These are phyloP conservation scores for Eretmochelys imbricata DNA, from an alignment of 2,113 vertebrate genomes.

Conservation along the genomic window DNA sequence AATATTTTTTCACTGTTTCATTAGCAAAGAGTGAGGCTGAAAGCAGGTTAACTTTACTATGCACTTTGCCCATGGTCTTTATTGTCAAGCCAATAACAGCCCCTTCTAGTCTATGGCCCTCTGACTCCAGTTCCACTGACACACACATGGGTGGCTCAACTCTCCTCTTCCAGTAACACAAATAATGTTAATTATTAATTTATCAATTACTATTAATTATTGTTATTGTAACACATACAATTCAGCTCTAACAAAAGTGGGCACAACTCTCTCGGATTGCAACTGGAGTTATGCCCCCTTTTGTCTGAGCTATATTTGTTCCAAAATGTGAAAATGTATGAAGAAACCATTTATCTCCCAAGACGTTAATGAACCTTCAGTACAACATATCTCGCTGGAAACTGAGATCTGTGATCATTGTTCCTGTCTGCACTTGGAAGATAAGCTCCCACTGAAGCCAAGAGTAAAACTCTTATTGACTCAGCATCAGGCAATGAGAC, in stretches of 20 bases:
- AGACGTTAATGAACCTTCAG: background rate
- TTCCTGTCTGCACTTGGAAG: background rate
- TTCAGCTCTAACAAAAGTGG: background rate
- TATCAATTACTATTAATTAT: too few relatives aligned
- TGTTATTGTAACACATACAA: background rate
- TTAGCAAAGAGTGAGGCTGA: background rate
- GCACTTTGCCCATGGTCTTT: background rate
- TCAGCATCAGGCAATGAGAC: background rate
- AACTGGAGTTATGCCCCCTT: background rate
- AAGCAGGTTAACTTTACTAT: background rate
- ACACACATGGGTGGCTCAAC: background rate
- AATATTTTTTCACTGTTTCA: background rate
- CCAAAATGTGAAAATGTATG: background rate
- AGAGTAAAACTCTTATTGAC: background rate
- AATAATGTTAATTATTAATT: background rate
- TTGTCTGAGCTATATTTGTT: background rate
- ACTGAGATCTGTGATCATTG: background rate
- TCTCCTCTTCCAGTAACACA: background rate
- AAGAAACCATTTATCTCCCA: background rate
- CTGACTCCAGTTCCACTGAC: background rate
- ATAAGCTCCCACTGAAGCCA: background rate
- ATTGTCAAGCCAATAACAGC: background rate
- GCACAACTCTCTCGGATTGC: rapidly evolving
- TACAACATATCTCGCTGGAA: background rate
- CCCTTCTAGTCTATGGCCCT: background rate